A percentile compares a stretch with the other conserved stretches of the same genome.
These are phyloP conservation scores for Pentalonia nigronervosa DNA, from an alignment of 1,140 invertebrate genomes.

Conservation along the genomic window DNA sequence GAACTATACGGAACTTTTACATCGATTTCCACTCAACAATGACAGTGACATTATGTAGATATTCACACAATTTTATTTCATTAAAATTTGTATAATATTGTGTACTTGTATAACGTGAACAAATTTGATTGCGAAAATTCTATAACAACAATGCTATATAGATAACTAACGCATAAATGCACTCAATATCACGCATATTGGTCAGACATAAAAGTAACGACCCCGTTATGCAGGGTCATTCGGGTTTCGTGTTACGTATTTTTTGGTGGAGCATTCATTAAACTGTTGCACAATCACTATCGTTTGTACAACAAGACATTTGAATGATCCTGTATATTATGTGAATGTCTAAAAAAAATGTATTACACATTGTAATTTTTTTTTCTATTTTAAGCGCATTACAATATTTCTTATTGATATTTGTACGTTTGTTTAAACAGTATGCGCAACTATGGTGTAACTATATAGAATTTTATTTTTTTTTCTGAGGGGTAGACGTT, in stretches of 20 bases:
- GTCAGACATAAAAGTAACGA: neutral
- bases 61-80: neutral
- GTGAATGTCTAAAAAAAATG: neutral
- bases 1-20: neutral
- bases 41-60: neutral
- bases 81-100: neutral
- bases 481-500: neutral
- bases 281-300: neutral
- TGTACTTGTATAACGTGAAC: neutral
- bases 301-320: neutral
- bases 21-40: neutral
- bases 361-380: slow-evolving; percentile 3
- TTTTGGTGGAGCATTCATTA: neutral
- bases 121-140: neutral
- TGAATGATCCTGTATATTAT: slow-evolving; percentile 18
- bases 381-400: neutral
- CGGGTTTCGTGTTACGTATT: neutral
- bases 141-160: neutral
- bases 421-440: neutral
- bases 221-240: neutral
- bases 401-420: neutral
- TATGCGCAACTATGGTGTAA: neutral
- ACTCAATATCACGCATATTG: neutral
- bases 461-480: neutral
- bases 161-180: neutral